Percentiles rank a stretch among this genome's conserved stretches.
phyloP scores from a whole-genome alignment of 2,888 invertebrate genomes.

The Brachyptera risi region DNA sequence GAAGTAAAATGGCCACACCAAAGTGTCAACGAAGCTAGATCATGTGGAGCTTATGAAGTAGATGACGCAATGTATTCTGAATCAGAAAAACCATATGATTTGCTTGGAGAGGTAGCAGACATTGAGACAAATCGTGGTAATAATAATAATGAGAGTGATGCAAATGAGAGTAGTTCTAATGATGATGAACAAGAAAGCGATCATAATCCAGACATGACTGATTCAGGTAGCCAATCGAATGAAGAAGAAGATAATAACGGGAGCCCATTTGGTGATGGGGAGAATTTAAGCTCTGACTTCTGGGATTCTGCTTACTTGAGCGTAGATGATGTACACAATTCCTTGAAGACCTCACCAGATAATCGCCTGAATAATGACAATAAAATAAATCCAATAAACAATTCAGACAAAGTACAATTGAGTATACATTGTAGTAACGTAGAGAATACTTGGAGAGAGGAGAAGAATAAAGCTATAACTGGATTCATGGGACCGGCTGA shows the following conservation, averaged over 20 bases:
- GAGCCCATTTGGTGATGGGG: neutral
- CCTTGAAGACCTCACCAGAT: constrained; percentile 41
- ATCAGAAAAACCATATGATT: no score
- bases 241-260: neutral
- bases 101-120: no score
- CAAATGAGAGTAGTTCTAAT: neutral
- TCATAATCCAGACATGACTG: neutral
- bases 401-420: neutral
- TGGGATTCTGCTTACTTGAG: constrained; percentile 55
- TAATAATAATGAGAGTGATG: neutral
- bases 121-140: no score
- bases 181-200: neutral
- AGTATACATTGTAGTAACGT: no score
- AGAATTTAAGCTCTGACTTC: constrained; percentile 33
- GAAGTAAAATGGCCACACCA: no score
- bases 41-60: neutral
- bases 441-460: neutral
- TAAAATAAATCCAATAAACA: neutral
- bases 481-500: constrained; percentile 50
- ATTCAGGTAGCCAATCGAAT: neutral
- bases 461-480: neutral
- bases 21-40: neutral
- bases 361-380: neutral
- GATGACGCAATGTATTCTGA: neutral
- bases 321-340: constrained; percentile 50